These are phyloP conservation scores for Atta colombica DNA, from an alignment of 1,140 invertebrate genomes.

Conservation along the genomic window DNA sequence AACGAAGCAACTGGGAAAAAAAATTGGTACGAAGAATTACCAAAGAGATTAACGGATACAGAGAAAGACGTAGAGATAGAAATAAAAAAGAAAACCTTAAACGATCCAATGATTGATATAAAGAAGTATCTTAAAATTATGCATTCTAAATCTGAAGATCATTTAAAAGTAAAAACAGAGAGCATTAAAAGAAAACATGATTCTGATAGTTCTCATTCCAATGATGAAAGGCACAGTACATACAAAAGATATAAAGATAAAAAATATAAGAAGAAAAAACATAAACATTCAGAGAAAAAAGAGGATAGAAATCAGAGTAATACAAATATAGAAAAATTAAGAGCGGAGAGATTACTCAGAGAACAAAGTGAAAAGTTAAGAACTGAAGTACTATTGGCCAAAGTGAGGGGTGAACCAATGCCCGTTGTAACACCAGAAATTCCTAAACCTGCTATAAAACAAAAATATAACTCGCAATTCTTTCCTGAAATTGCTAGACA, in stretches of 20 bases:
- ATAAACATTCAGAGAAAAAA: neutral
- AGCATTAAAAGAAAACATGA: constrained; percentile 48
- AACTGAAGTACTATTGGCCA: constrained; percentile 90
- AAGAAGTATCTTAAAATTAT: constrained; percentile 87
- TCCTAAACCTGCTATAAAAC: constrained; percentile 85
- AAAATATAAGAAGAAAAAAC: constrained; percentile 77
- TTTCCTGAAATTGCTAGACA: constrained; percentile 95
- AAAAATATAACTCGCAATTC: constrained; percentile 97
- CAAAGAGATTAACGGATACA: constrained; percentile 84
- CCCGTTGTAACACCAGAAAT: constrained; percentile 71
- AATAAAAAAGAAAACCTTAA: constrained; percentile 88
- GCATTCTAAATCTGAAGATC: constrained; percentile 72
- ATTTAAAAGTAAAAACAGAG: constrained; percentile 34
- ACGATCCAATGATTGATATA: constrained; percentile 93
- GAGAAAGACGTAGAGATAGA: constrained; percentile 87
- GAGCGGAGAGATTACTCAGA: constrained; percentile 92
- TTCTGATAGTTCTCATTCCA: constrained; percentile 74
- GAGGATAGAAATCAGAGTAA: constrained; percentile 68
- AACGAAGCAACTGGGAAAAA: constrained; percentile 93
- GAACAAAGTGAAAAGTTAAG: constrained; percentile 92
- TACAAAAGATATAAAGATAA: constrained; percentile 52
- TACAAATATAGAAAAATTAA: constrained; percentile 90
- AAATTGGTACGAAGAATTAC: constrained; percentile 93
- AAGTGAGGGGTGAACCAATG: constrained; percentile 87
- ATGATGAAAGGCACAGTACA: constrained; percentile 57